These are phyloP conservation scores for Acestrorhynchus altus DNA, from an alignment of 2,797 vertebrate species.

Conservation along the genomic window DNA sequence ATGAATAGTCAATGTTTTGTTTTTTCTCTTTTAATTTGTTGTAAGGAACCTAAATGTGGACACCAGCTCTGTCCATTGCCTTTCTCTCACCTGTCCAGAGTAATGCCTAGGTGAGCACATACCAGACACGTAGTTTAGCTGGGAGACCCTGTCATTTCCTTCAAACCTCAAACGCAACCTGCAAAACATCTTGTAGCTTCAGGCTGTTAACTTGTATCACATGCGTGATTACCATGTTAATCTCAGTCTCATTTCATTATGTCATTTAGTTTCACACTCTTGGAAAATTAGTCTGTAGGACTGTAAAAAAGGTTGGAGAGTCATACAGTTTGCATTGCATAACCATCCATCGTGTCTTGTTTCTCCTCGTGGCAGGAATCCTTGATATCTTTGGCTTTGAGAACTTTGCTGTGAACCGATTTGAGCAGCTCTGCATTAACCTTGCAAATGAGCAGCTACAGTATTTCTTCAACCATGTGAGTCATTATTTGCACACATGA, in stretches of 20 bases:
- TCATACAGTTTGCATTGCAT: too few species aligned
- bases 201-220: too few species aligned
- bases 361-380: conserved; percentile 68
- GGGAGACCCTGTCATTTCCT: too few species aligned
- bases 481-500: conserved; percentile 41
- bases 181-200: too few species aligned
- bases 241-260: too few species aligned
- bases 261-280: too few species aligned
- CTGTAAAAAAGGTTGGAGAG: too few species aligned
- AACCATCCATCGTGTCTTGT: neutral
- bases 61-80: neutral
- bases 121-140: neutral
- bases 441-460: conserved; percentile 82
- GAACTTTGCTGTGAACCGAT: conserved; percentile 80
- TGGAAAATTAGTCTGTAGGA: too few species aligned
- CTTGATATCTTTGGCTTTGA: conserved; percentile 84
- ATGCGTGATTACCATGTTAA: too few species aligned
- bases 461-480: conserved; percentile 82
- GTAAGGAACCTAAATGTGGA: neutral
- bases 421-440: conserved; percentile 83
- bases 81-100: neutral
- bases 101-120: too few species aligned
- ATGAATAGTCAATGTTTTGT: neutral
- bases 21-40: neutral
- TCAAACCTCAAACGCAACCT: too few species aligned